These are phyloP conservation scores for Drosophila tanythrix DNA, from an alignment of 2,888 invertebrate species.

Conservation along the genomic window DNA sequence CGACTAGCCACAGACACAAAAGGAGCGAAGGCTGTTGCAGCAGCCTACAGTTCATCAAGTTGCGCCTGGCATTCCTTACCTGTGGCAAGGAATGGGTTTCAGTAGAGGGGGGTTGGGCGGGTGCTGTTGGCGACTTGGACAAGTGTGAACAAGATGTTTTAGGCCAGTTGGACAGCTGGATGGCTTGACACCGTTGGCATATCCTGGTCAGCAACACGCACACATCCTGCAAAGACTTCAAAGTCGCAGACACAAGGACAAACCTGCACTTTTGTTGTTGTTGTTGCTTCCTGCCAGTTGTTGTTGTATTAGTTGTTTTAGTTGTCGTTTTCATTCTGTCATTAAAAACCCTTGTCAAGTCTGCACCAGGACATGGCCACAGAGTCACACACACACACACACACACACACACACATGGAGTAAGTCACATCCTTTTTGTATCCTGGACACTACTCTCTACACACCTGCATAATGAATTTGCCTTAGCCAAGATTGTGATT, in stretches of 20 bases:
- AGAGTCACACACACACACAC: conserved; percentile 28
- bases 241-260: conserved; percentile 56
- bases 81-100: conserved; percentile 2
- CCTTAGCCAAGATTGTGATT: conserved; percentile 21
- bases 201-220: conserved; percentile 61
- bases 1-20: conserved; percentile 43
- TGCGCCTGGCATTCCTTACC: conserved; percentile 38
- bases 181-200: conserved; percentile 77
- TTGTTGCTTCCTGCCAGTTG: conserved; percentile 11
- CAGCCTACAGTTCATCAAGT: conserved; percentile 48
- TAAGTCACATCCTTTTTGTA: conserved; percentile 46
- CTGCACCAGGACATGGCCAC: conserved; percentile 58
- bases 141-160: conserved; percentile 85
- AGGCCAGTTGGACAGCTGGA: conserved; percentile 72
- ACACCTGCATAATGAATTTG: conserved; percentile 65
- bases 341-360: conserved; percentile 84
- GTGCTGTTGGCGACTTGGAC: conserved; percentile 65
- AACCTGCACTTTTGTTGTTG: conserved; percentile 59
- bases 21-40: conserved; percentile 3
- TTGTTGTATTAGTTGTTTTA: conserved; percentile 46
- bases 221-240: conserved; percentile 65
- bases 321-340: conserved; percentile 78
- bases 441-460: conserved; percentile 24
- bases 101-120: not conserved
- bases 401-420: not conserved